These are phyloP conservation scores for Lysiphlebus fabarum DNA, from an alignment of 1,140 invertebrate genomes.

Conservation along the genomic window DNA sequence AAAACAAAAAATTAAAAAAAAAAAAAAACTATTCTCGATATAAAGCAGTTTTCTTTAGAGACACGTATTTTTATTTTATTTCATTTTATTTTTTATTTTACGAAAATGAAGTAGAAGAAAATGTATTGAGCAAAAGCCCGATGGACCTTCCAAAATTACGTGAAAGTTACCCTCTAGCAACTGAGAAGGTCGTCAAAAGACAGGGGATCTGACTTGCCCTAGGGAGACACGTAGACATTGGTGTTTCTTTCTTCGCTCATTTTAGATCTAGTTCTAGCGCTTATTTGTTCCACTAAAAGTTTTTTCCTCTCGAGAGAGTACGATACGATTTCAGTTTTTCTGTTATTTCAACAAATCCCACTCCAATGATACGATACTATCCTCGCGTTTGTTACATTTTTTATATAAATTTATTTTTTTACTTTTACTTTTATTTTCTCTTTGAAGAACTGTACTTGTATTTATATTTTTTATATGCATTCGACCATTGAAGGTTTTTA, in stretches of 20 bases:
- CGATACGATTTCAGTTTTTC: slow-evolving; percentile 21
- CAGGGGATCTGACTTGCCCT: slow-evolving; percentile 7
- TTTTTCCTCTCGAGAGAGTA: slow-evolving; percentile 10
- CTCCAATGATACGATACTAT: not conserved
- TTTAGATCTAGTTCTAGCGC: slow-evolving; percentile 27
- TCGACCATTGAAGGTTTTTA: too few relatives aligned
- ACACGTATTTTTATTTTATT: too few relatives aligned
- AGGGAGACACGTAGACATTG: slow-evolving; percentile 9
- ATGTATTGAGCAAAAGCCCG: slow-evolving; percentile 6
- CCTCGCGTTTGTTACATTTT: not conserved
- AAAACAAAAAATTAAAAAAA: too few relatives aligned
- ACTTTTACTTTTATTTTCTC: slow-evolving; percentile 1
- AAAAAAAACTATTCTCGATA: too few relatives aligned
- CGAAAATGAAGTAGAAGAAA: slow-evolving; percentile 6
- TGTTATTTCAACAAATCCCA: slow-evolving; percentile 12
- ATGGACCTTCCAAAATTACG: slow-evolving; percentile 22
- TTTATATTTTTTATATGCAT: too few relatives aligned
- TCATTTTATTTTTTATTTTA: not conserved
- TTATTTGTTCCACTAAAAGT: slow-evolving; percentile 21
- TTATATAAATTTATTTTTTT: not conserved
- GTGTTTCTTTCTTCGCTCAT: slow-evolving; percentile 15
- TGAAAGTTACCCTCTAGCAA: slow-evolving; percentile 24
- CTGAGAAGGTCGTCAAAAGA: not conserved
- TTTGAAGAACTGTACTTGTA: too few relatives aligned
- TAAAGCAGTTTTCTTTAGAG: too few relatives aligned